These are phyloP conservation scores for Argynnis bischoffii DNA, from an alignment of 2,888 invertebrate genomes.

Conservation along the genomic window DNA sequence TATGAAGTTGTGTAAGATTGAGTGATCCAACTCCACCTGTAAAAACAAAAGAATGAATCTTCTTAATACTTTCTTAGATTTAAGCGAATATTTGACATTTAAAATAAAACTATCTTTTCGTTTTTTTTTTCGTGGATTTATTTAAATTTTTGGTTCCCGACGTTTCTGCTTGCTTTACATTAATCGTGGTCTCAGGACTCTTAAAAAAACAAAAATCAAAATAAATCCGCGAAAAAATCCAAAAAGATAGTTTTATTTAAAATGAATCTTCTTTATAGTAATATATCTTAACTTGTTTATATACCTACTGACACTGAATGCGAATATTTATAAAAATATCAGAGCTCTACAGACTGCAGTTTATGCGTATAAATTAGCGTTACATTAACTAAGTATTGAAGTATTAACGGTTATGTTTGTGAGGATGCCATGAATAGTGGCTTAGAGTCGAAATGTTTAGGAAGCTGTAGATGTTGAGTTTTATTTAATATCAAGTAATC, in stretches of 20 bases:
- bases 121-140: no score
- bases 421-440: background rate
- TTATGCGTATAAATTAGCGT: slow-evolving; percentile 1
- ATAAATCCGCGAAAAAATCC: no score
- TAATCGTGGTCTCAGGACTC: no score
- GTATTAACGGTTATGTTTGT: slow-evolving; percentile 6
- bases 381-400: background rate
- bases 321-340: slow-evolving; percentile 2
- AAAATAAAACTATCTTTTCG: no score
- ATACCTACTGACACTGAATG: background rate
- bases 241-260: no score
- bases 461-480: no score
- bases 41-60: slow-evolving; percentile 55
- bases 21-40: slow-evolving; percentile 94
- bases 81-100: background rate
- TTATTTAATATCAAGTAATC: no score
- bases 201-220: no score
- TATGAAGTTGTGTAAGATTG: slow-evolving; percentile 95
- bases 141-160: background rate
- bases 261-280: background rate
- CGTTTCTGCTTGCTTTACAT: no score
- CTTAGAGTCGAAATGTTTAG: background rate
- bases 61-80: background rate
- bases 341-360: background rate
- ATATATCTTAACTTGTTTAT: background rate